A percentile compares a stretch with the other conserved stretches of the same genome.
phyloP scores from a whole-genome alignment of 2,113 vertebrate genomes.

The Eurypyga helias region DNA sequence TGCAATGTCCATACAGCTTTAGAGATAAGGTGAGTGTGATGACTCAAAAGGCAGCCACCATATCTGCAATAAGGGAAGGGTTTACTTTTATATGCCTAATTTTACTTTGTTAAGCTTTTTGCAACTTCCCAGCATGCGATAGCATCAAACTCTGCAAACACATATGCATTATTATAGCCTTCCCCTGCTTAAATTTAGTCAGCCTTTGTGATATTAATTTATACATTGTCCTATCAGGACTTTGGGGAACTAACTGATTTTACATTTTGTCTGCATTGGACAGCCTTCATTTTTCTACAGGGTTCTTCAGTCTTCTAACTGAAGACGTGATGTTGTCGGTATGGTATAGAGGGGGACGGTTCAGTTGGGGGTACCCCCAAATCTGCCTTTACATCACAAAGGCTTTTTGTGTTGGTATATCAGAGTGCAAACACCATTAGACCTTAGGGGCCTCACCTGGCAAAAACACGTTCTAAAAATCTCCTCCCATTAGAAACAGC shows the following conservation, averaged over 20 bases:
- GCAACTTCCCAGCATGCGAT: not conserved
- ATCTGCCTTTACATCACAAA: not conserved
- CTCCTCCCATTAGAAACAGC: not conserved
- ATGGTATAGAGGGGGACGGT: not conserved
- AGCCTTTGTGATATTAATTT: not conserved
- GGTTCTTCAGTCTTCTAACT: not conserved
- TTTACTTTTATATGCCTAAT: not conserved
- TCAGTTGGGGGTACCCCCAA: not conserved
- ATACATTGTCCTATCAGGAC: not conserved
- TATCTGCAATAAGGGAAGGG: not conserved
- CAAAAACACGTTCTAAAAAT: not conserved
- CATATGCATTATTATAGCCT: not conserved
- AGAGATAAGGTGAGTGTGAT: not conserved
- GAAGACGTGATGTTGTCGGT: not conserved
- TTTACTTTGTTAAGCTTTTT: not conserved
- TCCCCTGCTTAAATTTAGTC: not conserved
- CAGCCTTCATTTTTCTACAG: accelerated
- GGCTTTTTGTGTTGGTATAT: not conserved
- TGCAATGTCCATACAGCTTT: not conserved
- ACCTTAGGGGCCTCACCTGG: not conserved
- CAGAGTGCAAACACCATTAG: not conserved
- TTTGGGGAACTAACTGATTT: not conserved
- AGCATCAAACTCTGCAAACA: not conserved
- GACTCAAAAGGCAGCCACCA: not conserved
- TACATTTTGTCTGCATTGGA: not conserved